These are phyloP conservation scores for Mesoligia furuncula DNA, from an alignment of 2,888 invertebrate species.

Conservation along the genomic window DNA sequence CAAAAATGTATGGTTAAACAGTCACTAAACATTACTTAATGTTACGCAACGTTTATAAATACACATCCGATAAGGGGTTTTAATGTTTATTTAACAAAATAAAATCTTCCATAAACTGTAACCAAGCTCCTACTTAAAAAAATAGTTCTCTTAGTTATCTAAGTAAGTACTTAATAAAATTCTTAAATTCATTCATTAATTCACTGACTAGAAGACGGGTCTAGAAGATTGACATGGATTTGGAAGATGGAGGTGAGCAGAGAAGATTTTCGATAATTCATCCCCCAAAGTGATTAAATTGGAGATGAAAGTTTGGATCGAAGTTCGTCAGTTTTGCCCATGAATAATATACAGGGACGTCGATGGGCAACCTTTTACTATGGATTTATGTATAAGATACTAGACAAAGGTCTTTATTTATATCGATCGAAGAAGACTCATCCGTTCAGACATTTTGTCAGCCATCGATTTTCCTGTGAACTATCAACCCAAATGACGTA, in stretches of 20 bases:
- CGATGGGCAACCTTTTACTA: too few relatives aligned
- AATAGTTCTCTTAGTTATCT: neutral
- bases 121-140: neutral
- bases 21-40: neutral
- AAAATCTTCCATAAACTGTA: neutral
- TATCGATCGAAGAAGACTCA: neutral
- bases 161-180: too few relatives aligned
- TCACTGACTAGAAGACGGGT: too few relatives aligned
- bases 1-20: neutral
- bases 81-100: neutral
- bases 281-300: neutral
- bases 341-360: neutral
- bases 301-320: neutral
- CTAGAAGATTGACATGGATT: neutral
- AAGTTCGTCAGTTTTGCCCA: neutral
- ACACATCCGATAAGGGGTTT: neutral
- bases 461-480: neutral
- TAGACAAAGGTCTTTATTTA: neutral
- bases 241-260: rapidly evolving
- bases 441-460: neutral
- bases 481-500: conserved; percentile 19
- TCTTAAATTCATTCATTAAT: too few relatives aligned
- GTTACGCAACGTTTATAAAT: neutral
- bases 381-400: too few relatives aligned
- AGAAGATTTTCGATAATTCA: neutral